These are phyloP conservation scores for Marasmarcha lunaedactyla DNA, from an alignment of 2,888 invertebrate species.

Conservation along the genomic window DNA sequence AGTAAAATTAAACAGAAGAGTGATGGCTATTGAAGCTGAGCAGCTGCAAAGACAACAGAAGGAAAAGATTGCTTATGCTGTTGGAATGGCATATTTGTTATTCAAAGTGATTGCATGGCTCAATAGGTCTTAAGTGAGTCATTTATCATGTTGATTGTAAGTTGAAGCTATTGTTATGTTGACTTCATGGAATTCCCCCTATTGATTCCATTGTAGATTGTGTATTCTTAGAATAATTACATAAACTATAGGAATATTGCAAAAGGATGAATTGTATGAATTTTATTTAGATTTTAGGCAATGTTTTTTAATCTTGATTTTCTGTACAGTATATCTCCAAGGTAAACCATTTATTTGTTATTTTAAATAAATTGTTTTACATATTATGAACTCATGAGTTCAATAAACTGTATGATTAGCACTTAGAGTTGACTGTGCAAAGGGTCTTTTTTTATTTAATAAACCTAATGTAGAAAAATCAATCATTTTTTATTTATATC, in stretches of 20 bases:
- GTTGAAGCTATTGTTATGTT: constrained; percentile 46
- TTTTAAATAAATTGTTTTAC: constrained; percentile 39
- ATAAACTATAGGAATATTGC: constrained; percentile 11
- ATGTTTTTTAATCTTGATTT: constrained; percentile 45
- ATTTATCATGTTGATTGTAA: constrained; percentile 35
- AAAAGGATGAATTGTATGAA: constrained; percentile 29
- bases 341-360: constrained; percentile 26
- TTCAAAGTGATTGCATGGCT: constrained; percentile 90
- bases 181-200: constrained; percentile 37
- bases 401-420: neutral
- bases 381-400: neutral
- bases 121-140: constrained; percentile 48
- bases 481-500: neutral
- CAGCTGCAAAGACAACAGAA: constrained; percentile 86
- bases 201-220: neutral
- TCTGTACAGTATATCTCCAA: constrained; percentile 35
- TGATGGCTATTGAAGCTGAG: constrained; percentile 89
- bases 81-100: constrained; percentile 87
- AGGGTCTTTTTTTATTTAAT: neutral
- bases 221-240: constrained; percentile 3
- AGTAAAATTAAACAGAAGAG: constrained; percentile 87
- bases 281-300: constrained; percentile 50
- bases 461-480: neutral
- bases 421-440: neutral
- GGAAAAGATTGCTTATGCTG: constrained; percentile 86